These are phyloP conservation scores for Zoanthus solanderi DNA, from an alignment of 92 coral and sea anemone genomes.

Conservation along the genomic window DNA sequence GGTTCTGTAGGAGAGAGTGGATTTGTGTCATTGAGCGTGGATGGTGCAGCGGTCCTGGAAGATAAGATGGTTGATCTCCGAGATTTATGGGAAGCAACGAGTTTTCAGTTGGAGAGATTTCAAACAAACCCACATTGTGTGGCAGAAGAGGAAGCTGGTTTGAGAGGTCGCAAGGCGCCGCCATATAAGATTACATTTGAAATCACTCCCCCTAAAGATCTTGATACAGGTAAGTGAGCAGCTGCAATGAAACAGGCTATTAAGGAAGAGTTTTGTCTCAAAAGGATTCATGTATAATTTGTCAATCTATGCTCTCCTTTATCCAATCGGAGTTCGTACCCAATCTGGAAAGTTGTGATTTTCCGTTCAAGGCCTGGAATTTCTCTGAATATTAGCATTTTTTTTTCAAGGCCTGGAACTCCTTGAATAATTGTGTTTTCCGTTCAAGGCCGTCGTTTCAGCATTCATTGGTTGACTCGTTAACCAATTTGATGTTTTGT, in stretches of 20 bases:
- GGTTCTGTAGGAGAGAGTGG: slow-evolving; percentile 76
- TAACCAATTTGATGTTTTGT: not conserved
- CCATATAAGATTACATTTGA: slow-evolving; percentile 76
- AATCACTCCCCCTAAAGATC: slow-evolving; percentile 55
- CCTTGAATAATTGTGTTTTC: no score
- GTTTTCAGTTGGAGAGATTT: slow-evolving; percentile 91
- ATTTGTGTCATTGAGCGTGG: slow-evolving; percentile 72
- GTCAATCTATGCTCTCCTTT: no score
- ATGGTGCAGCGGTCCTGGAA: slow-evolving; percentile 79
- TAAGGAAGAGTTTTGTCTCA: not conserved
- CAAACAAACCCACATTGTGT: slow-evolving; percentile 96
- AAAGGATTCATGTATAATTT: no score
- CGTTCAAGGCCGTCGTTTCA: no score
- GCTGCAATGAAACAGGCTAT: not conserved
- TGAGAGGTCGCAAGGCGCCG: slow-evolving; percentile 81
- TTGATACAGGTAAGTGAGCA: slow-evolving; percentile 21
- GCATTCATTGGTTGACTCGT: no score
- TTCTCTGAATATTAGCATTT: not conserved
- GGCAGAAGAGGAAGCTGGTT: slow-evolving; percentile 81
- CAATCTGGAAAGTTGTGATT: no score
- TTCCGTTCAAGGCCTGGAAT: not conserved
- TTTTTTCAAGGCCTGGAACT: no score
- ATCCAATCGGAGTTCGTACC: no score
- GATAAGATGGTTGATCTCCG: slow-evolving; percentile 91
- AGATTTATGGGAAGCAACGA: slow-evolving; percentile 97